phyloP scores from a whole-genome alignment of 2,113 vertebrate species.

The Trichomycterus rosablanca region DNA sequence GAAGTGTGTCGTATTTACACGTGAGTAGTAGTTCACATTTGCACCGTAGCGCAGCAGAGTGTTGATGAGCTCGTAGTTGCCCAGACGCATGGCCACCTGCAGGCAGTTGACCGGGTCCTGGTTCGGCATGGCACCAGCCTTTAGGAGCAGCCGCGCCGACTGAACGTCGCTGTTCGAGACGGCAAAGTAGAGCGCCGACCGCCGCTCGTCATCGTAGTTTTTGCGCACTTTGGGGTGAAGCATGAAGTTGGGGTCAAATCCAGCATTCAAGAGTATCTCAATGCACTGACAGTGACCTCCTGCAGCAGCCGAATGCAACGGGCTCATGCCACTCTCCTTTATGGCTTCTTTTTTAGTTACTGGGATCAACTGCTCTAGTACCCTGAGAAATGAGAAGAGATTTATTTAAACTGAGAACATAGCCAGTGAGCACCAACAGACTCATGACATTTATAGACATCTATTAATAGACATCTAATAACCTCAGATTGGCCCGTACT shows the following conservation, averaged over 20 bases:
- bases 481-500: no score
- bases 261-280: slow-evolving; percentile 78
- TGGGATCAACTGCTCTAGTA: slow-evolving; percentile 77
- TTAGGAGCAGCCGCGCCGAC: slow-evolving; percentile 75
- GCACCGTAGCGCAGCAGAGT: slow-evolving; percentile 83
- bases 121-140: slow-evolving; percentile 88
- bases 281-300: slow-evolving; percentile 82
- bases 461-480: no score
- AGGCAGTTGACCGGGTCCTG: slow-evolving; percentile 92
- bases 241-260: slow-evolving; percentile 91
- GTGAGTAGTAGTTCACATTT: slow-evolving; percentile 91
- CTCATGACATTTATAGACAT: no score
- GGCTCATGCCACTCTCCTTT: slow-evolving; percentile 88
- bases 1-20: slow-evolving; percentile 88
- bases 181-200: slow-evolving; percentile 85
- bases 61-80: slow-evolving; percentile 83
- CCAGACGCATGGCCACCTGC: slow-evolving; percentile 84
- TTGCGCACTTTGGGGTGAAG: slow-evolving; percentile 78
- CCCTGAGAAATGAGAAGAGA: slow-evolving; percentile 60
- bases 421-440: no score
- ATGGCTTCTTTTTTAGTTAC: slow-evolving; percentile 75
- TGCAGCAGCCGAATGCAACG: slow-evolving; percentile 88
- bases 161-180: slow-evolving; percentile 84
- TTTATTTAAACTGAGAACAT: no score
- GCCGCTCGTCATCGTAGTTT: slow-evolving; percentile 84